These are phyloP conservation scores for Leptinotarsa peninsularis DNA, from an alignment of 2,888 invertebrate genomes.

Conservation along the genomic window DNA sequence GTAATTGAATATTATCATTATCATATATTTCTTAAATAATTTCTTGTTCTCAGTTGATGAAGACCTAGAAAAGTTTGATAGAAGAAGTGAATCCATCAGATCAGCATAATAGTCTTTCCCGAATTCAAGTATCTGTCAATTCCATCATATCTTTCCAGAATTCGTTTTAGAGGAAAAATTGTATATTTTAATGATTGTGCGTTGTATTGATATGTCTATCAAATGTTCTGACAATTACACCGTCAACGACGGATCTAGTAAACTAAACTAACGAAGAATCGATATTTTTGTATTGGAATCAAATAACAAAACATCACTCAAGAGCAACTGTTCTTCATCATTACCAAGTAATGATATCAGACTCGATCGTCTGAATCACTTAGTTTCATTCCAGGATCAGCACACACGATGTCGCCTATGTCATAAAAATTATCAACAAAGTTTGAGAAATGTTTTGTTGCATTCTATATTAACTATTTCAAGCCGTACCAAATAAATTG, in stretches of 20 bases:
- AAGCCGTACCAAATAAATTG: too few relatives aligned
- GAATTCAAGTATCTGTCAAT: too few relatives aligned
- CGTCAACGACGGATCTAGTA: conserved; percentile 20
- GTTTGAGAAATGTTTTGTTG: too few relatives aligned
- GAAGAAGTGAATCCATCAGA: conserved; percentile 47
- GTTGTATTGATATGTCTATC: conserved; percentile 13
- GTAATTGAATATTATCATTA: conserved; percentile 17
- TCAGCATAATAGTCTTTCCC: conserved; percentile 50
- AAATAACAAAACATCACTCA: not conserved
- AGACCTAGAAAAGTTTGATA: conserved; percentile 24
- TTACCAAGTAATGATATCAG: too few relatives aligned
- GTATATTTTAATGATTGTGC: not conserved
- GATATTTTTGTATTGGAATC: not conserved
- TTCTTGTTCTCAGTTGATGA: not conserved
- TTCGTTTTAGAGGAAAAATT: conserved; percentile 5
- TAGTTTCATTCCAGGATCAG: too few relatives aligned
- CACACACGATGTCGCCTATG: too few relatives aligned
- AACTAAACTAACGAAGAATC: conserved; percentile 18
- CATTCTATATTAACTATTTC: too few relatives aligned
- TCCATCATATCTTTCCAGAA: not conserved
- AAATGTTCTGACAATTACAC: conserved; percentile 33
- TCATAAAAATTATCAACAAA: too few relatives aligned
- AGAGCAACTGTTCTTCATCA: too few relatives aligned
- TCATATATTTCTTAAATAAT: conserved; percentile 27
- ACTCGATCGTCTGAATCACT: too few relatives aligned